A percentile compares a stretch with the other conserved stretches of the same genome.
phyloP scores from a whole-genome alignment of 1,140 invertebrate species.

The Drosophila pruinosa region DNA sequence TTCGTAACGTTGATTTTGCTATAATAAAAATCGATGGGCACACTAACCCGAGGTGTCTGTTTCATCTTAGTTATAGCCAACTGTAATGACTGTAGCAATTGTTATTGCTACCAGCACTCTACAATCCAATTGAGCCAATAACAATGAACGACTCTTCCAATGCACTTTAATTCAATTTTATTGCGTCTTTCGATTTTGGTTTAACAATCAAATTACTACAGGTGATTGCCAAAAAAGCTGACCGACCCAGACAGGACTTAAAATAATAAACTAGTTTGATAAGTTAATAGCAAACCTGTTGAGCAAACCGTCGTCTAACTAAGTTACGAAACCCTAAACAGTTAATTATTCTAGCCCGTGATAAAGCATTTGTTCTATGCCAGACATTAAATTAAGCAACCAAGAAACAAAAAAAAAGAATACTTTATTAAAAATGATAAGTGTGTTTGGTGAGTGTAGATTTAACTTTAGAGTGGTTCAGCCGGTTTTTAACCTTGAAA shows the following conservation, averaged over 20 bases:
- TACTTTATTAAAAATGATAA: slow-evolving; percentile 15
- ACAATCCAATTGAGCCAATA: not conserved
- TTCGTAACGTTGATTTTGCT: slow-evolving; percentile 25
- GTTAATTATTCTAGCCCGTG: not conserved
- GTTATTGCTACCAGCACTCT: not conserved
- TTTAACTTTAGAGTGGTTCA: slow-evolving; percentile 29
- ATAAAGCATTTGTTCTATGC: slow-evolving; percentile 9
- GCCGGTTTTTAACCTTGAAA: slow-evolving; percentile 49
- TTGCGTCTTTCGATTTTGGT: too few relatives aligned
- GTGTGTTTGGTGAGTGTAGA: slow-evolving; percentile 14
- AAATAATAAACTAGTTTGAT: not conserved
- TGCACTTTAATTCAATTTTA: slow-evolving; percentile 5
- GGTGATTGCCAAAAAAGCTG: not conserved
- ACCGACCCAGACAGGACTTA: not conserved
- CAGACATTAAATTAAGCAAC: slow-evolving; percentile 15
- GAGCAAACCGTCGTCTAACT: not conserved
- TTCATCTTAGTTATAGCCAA: not conserved
- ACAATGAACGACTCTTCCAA: not conserved
- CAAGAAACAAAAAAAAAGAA: not conserved
- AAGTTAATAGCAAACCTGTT: slow-evolving; percentile 15
- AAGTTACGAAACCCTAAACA: not conserved
- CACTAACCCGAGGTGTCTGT: slow-evolving; percentile 22
- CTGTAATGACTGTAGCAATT: slow-evolving; percentile 30
- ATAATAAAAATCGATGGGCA: slow-evolving; percentile 35
- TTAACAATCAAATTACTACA: not conserved